A percentile compares a stretch with the other conserved stretches of the same genome.
These are phyloP conservation scores for Stenichneumon culpator DNA, from an alignment of 2,888 invertebrate species.

Conservation along the genomic window DNA sequence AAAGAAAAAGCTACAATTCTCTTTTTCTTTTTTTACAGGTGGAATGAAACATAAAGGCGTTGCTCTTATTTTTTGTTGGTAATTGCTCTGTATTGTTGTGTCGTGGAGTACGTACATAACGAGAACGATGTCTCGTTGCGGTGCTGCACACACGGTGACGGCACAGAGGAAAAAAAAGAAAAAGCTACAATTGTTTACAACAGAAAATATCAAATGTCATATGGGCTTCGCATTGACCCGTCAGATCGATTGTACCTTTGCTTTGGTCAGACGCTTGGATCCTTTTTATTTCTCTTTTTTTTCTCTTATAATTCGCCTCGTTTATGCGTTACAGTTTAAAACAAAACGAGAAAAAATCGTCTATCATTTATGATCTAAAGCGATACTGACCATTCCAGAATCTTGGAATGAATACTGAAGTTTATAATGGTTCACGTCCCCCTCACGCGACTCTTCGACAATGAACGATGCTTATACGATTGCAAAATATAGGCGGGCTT, in stretches of 20 bases:
- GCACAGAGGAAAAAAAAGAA: conserved; percentile 28
- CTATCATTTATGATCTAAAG: conserved; percentile 66
- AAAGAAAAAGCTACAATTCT: conserved; percentile 29
- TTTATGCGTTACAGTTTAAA: conserved; percentile 23
- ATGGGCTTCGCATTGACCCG: conserved; percentile 64
- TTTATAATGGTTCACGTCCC: conserved; percentile 75
- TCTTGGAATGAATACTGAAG: conserved; percentile 82
- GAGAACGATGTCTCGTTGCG: conserved; percentile 48
- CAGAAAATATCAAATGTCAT: conserved; percentile 54
- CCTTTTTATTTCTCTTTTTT: conserved; percentile 2
- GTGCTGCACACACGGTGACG: conserved; percentile 47
- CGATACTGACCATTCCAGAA: conserved; percentile 73
- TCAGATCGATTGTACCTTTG: conserved; percentile 69
- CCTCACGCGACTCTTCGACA: conserved; percentile 70
- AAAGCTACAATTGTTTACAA: conserved; percentile 55
- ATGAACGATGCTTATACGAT: conserved; percentile 54
- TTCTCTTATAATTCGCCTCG: conserved; percentile 14
- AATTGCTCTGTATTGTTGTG: conserved; percentile 52
- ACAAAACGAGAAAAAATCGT: conserved; percentile 46
- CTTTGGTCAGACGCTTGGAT: conserved; percentile 69
- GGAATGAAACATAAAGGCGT: not conserved
- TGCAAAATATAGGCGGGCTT: conserved; percentile 49
- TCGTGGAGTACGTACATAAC: conserved; percentile 62
- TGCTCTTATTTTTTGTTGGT: conserved; percentile 39
- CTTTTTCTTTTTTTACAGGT: not conserved